Conservation (phyloP, 2,888 invertebrate genomes). For the Xestia sexstrigata region DNA sequence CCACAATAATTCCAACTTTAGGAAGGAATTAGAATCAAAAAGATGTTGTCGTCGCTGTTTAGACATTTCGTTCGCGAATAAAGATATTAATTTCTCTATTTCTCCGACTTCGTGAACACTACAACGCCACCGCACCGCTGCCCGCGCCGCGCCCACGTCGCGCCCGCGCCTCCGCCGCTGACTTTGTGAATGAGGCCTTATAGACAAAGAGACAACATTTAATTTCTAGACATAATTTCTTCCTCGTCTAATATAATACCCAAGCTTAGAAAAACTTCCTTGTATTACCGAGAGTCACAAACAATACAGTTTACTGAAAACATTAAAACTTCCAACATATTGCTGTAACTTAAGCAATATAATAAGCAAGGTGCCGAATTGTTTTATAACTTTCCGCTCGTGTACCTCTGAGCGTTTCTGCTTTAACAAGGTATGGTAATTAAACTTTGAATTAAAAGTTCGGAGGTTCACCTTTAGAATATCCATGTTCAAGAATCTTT, state of each 20-base stretch:
- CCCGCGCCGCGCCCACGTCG: no score
- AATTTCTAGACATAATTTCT: background rate
- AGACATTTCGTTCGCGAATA: no score
- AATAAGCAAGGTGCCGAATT: slow-evolving; percentile 19
- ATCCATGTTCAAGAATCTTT: background rate
- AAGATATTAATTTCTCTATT: no score
- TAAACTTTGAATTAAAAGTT: slow-evolving; percentile 20
- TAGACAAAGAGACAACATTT: background rate
- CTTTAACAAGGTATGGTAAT: slow-evolving; percentile 24
- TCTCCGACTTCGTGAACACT: no score
- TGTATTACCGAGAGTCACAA: background rate
- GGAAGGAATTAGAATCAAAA: no score
- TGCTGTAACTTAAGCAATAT: background rate
- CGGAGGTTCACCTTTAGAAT: background rate
- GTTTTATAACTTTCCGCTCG: slow-evolving; percentile 23
- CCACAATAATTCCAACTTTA: no score
- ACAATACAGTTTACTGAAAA: background rate
- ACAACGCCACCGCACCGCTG: no score
- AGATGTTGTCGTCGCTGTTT: no score
- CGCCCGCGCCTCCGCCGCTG: no score
- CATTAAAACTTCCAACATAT: background rate
- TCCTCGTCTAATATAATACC: background rate
- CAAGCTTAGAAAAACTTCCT: background rate
- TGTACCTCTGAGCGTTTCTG: slow-evolving; percentile 9
- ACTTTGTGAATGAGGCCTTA: no score